These are phyloP conservation scores for Omphaloscelis lunosa DNA, from an alignment of 2,888 invertebrate genomes.

Conservation along the genomic window DNA sequence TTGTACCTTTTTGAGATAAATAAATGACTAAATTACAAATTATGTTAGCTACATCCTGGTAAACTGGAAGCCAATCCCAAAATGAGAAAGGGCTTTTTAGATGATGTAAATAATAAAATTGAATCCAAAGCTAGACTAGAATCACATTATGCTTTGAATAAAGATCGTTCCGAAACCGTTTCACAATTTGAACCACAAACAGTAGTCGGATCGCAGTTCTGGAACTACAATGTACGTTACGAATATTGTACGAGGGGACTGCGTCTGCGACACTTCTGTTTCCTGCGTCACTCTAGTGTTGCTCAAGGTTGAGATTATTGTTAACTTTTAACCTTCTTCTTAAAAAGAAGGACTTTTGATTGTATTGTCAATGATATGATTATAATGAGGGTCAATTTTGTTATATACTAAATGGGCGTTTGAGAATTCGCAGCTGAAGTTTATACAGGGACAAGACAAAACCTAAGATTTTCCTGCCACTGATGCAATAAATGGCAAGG, in stretches of 20 bases:
- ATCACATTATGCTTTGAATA: not conserved
- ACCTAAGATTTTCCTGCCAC: not conserved
- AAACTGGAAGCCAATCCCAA: not conserved
- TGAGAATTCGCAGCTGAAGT: not conserved
- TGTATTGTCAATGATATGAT: not conserved
- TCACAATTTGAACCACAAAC: slow-evolving; percentile 11
- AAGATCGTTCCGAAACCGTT: not conserved
- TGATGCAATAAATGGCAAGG: not conserved
- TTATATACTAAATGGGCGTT: no score
- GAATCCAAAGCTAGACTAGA: not conserved
- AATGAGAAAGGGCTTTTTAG: not conserved
- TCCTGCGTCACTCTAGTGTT: slow-evolving; percentile 9
- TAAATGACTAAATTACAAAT: no score
- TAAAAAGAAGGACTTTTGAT: no score
- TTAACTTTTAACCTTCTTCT: not conserved
- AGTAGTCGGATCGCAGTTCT: slow-evolving; percentile 20
- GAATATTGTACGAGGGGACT: slow-evolving; percentile 67
- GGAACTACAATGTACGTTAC: slow-evolving; percentile 63
- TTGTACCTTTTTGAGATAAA: no score
- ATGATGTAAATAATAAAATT: not conserved
- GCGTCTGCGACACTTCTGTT: slow-evolving; percentile 48
- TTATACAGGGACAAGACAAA: not conserved
- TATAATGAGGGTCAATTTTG: not conserved
- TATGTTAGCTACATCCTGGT: no score
- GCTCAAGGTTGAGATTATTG: slow-evolving; percentile 12